phyloP scores from a whole-genome alignment of 2,797 vertebrate species.

The Hephaestus fuliginosus region DNA sequence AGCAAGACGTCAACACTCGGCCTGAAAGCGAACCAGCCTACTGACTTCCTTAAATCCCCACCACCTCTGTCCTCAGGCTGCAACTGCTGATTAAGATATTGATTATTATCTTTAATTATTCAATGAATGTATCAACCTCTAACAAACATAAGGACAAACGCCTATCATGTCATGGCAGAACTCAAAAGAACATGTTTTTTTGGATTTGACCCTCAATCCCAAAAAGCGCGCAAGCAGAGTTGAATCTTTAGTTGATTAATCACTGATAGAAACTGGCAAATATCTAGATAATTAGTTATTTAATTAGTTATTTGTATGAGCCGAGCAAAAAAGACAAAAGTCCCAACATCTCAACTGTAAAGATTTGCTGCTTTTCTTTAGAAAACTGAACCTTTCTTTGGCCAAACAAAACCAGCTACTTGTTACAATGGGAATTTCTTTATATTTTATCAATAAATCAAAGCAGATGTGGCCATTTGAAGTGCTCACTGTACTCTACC shows the following conservation, averaged over 20 bases:
- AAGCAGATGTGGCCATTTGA: too few relatives aligned
- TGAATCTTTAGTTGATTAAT: neutral
- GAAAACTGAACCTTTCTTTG: neutral
- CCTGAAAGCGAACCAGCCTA: neutral
- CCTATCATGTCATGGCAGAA: neutral
- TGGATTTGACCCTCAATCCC: neutral
- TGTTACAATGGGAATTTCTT: neutral
- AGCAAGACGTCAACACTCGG: neutral
- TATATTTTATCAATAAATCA: neutral
- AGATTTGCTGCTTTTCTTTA: neutral
- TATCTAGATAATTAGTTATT: neutral
- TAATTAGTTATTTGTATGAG: neutral
- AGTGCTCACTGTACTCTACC: neutral
- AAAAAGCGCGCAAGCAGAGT: neutral
- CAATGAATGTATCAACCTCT: neutral
- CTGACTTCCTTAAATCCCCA: neutral
- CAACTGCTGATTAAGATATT: neutral
- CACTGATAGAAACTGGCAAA: too few relatives aligned
- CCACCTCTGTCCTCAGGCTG: neutral
- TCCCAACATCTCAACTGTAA: neutral
- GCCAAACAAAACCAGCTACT: neutral
- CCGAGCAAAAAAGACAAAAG: neutral
- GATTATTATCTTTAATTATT: neutral
- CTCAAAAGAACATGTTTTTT: neutral
- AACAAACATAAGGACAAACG: neutral